Percentiles rank a stretch among this genome's conserved stretches.
Conservation (phyloP, 2,797 vertebrate genomes). For the Phalloptychus januarius region DNA sequence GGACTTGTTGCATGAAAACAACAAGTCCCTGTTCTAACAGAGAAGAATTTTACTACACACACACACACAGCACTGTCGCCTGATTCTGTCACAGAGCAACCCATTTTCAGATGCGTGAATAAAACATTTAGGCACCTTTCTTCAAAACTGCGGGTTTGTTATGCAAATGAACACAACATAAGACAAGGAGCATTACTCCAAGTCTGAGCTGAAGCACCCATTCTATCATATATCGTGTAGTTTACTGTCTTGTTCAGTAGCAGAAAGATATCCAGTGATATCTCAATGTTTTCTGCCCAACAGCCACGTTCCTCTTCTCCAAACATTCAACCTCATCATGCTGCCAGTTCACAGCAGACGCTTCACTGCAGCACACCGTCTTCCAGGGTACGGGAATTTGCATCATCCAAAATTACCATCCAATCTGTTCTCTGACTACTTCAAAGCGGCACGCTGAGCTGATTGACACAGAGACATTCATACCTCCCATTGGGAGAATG, state of each 20-base stretch:
- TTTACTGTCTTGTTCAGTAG: conserved; percentile 21
- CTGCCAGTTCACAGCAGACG: neutral
- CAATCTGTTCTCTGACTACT: conserved; percentile 31
- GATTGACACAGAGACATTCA: conserved; percentile 57
- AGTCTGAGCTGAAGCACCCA: conserved; percentile 39
- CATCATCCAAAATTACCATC: conserved; percentile 40
- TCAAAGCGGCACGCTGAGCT: conserved; percentile 53
- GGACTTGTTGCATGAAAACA: conserved; percentile 24
- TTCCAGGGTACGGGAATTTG: conserved; percentile 42
- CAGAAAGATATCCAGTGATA: neutral
- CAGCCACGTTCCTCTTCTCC: conserved; percentile 11
- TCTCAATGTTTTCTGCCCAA: conserved; percentile 9
- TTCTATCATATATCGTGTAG: conserved; percentile 54
- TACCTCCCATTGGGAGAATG: conserved; percentile 50
- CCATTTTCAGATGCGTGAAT: conserved; percentile 80
- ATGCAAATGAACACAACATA: conserved; percentile 57
- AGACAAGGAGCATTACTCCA: conserved; percentile 38
- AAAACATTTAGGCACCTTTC: conserved; percentile 77
- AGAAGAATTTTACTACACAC: conserved; percentile 58
- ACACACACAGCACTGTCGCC: conserved; percentile 59
- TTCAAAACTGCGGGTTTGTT: conserved; percentile 50
- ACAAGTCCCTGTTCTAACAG: no score
- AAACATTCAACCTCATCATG: conserved; percentile 9
- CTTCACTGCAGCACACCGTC: conserved; percentile 13
- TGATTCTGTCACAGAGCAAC: conserved; percentile 75